Conservation (phyloP, 2,888 invertebrate genomes). For the Globia sparganii region DNA sequence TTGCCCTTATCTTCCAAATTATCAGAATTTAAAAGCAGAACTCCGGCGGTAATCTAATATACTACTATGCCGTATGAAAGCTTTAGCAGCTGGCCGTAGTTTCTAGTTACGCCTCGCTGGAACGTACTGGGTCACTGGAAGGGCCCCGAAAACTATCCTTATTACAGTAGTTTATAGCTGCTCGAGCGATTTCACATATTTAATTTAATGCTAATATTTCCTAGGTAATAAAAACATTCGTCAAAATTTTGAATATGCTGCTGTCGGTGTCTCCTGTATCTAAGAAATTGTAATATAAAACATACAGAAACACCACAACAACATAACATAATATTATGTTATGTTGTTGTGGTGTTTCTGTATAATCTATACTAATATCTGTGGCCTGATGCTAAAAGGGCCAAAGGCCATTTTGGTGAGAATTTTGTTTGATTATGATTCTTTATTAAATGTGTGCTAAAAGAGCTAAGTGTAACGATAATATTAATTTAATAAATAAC, state of each 20-base stretch:
- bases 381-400: too few relatives aligned
- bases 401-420: too few relatives aligned
- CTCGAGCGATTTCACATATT: background rate
- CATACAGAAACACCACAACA: too few relatives aligned
- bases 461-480: too few relatives aligned
- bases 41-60: slow-evolving; percentile 51
- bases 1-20: slow-evolving; percentile 66
- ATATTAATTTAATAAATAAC: too few relatives aligned
- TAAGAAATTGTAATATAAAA: background rate
- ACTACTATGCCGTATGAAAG: background rate
- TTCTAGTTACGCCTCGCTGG: slow-evolving; percentile 39
- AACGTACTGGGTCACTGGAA: background rate
- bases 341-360: too few relatives aligned
- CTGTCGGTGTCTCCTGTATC: background rate
- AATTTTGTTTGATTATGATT: too few relatives aligned
- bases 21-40: slow-evolving; percentile 60
- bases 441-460: too few relatives aligned
- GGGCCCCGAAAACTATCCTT: slow-evolving; percentile 3
- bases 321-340: too few relatives aligned
- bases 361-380: too few relatives aligned
- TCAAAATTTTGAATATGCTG: background rate
- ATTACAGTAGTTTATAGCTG: background rate
- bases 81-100: slow-evolving; percentile 55
- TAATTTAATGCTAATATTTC: background rate
- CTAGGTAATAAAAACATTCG: background rate